A percentile compares a stretch with the other conserved stretches of the same genome.
Conservation (phyloP, 2,888 invertebrate genomes). For the Volucella bombylans region DNA sequence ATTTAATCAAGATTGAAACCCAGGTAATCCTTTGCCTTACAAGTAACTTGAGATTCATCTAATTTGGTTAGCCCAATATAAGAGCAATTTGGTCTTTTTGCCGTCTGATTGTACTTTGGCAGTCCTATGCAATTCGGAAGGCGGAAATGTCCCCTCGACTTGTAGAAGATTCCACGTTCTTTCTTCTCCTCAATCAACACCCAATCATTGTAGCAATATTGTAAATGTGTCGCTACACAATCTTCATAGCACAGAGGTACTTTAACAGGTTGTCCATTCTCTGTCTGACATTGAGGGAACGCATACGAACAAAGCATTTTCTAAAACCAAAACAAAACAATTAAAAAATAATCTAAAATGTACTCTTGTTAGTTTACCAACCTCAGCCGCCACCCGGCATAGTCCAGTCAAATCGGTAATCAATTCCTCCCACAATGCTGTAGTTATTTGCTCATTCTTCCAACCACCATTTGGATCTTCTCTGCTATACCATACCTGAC, state of each 20-base stretch:
- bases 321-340: conserved; percentile 79
- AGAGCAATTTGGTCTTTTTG: conserved; percentile 88
- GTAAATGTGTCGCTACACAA: conserved; percentile 93
- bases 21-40: conserved; percentile 83
- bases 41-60: conserved; percentile 90
- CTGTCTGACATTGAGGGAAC: conserved; percentile 92
- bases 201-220: conserved; percentile 97
- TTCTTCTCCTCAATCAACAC: conserved; percentile 94
- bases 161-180: conserved; percentile 89
- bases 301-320: conserved; percentile 95
- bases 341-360: neutral
- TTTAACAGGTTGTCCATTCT: conserved; percentile 86
- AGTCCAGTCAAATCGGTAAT: conserved; percentile 90
- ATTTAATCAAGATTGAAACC: neutral
- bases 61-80: conserved; percentile 93
- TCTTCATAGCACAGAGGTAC: conserved; percentile 95
- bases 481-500: conserved; percentile 90
- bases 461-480: conserved; percentile 86
- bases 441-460: conserved; percentile 92
- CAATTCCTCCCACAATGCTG: conserved; percentile 93
- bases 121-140: conserved; percentile 93
- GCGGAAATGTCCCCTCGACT: conserved; percentile 92
- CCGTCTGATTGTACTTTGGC: conserved; percentile 87
- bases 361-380: conserved; percentile 77
- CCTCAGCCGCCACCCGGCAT: conserved; percentile 93